A percentile compares a stretch with the other conserved stretches of the same genome.
Conservation (phyloP, 2,797 vertebrate genomes). For the Lycodopsis pacificus region DNA sequence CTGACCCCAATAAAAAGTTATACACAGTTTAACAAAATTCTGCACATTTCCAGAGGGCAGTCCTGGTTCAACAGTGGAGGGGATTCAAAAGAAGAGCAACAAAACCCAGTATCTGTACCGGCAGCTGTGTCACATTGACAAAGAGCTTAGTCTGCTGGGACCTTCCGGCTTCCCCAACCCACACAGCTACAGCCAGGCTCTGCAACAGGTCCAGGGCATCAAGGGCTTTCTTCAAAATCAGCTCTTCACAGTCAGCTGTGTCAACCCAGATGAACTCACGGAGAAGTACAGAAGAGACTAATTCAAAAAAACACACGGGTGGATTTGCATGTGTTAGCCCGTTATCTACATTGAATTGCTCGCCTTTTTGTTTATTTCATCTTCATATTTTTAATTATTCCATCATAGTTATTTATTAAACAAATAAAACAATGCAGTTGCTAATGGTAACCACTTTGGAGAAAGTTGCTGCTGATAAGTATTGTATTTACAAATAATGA, state of each 20-base stretch:
- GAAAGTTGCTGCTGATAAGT: neutral
- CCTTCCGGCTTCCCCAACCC: slow-evolving; percentile 78
- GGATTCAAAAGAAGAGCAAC: slow-evolving; percentile 66
- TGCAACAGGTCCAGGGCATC: slow-evolving; percentile 86
- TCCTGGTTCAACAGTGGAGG: slow-evolving; percentile 50
- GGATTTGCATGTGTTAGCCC: neutral
- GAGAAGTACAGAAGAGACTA: slow-evolving; percentile 33
- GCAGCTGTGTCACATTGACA: slow-evolving; percentile 88
- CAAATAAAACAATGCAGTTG: neutral
- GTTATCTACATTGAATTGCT: neutral
- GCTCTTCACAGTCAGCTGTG: slow-evolving; percentile 36
- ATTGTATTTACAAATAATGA: neutral
- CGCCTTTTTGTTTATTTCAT: neutral
- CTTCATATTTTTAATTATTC: neutral
- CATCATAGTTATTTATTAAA: neutral
- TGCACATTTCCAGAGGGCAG: slow-evolving; percentile 69
- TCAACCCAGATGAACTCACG: slow-evolving; percentile 33
- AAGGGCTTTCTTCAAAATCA: slow-evolving; percentile 82
- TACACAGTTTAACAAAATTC: neutral
- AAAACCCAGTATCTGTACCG: slow-evolving; percentile 84
- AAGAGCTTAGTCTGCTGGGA: slow-evolving; percentile 82
- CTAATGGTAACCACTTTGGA: too few relatives aligned
- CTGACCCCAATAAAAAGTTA: neutral
- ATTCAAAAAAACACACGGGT: accelerated
- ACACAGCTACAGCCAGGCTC: slow-evolving; percentile 83